Evolutionary conservation across 1,140 invertebrate genomes (phyloP), one percentile per base, ranked within the genome.

Genomic region (Drosophila santomea): DNA sequence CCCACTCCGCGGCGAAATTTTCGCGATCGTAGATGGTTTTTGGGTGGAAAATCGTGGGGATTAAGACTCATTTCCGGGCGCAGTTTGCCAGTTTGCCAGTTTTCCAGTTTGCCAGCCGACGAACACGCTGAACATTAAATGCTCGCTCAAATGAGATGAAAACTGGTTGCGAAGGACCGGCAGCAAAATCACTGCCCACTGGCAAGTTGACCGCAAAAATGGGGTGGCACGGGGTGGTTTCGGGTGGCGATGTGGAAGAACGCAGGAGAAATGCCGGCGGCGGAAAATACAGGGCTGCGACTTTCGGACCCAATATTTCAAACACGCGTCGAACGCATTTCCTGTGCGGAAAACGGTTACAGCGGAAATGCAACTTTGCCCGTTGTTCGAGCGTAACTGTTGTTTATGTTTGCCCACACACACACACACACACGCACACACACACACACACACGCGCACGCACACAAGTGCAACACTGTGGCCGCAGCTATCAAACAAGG

Each of bases 281-380:
- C 23, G 23, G n/a, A 36, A 36, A 47, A 50, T 32, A 11, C 35
- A 20, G 32, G 20, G 38, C 15, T 8, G 12, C 28, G 72, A 72
- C 28, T 67, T 67, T 52, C 32, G 59, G 52, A 45, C 32, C 66
- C 76, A 78, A 78, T 78, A 78, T 78, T 78, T 78, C 75, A 78
- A 78, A 78, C 74, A 78, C 76, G 76, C 76, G 74, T 78, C 76
- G 76, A 78, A 78, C 76, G 74, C 76, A 78, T 78, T 78, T 78
- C 72, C 76, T 60, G 74, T 71, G 35, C 76, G 76, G 76, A 72
- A 78, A 78, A 78, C 75, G 67, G 76, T 78, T 78, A 78, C 76
- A 78, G 75, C 76, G 76, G 76, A 78, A 78, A 78, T 78, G 67
- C 74, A 72, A 78, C 76, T 78, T 74, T 78, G 73, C 67, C 67